Conservation (phyloP, 2,113 vertebrate species). For the Sporophila hypoxantha region DNA sequence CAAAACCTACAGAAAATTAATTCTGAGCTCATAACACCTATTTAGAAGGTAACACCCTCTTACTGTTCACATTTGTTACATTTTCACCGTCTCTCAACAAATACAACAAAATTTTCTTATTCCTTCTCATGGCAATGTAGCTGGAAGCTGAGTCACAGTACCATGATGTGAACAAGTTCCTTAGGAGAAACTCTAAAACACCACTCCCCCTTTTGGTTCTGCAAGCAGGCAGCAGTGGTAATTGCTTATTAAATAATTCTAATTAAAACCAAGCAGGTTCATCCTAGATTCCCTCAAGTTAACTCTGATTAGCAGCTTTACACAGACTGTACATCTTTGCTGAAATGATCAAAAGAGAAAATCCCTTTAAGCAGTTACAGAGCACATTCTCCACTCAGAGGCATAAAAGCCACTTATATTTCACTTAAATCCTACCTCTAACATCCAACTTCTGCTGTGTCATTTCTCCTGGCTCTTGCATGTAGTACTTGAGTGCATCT, state of each 20-base stretch:
- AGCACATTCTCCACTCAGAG: not conserved
- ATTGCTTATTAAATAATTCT: not conserved
- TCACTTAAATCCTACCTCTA: not conserved
- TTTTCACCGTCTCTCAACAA: not conserved
- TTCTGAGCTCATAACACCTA: not conserved
- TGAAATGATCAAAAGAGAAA: conserved; percentile 4
- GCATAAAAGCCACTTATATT: not conserved
- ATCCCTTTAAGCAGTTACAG: not conserved
- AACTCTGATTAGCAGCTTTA: not conserved
- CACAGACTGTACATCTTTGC: not conserved
- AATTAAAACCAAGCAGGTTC: not conserved
- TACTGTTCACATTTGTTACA: not conserved
- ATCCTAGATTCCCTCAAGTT: not conserved
- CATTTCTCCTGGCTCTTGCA: not conserved
- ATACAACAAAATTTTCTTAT: not conserved
- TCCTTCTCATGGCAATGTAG: not conserved
- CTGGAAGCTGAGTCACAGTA: not conserved
- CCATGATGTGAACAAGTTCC: not conserved
- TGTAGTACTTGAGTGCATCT: not conserved
- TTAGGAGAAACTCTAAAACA: not conserved
- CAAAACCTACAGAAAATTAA: not conserved
- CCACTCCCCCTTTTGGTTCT: not conserved
- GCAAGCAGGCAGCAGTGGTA: not conserved
- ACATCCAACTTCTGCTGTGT: not conserved
- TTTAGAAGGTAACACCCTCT: not conserved